phyloP scores from a whole-genome alignment of 2,888 invertebrate genomes.

The Pyrrhia umbra region DNA sequence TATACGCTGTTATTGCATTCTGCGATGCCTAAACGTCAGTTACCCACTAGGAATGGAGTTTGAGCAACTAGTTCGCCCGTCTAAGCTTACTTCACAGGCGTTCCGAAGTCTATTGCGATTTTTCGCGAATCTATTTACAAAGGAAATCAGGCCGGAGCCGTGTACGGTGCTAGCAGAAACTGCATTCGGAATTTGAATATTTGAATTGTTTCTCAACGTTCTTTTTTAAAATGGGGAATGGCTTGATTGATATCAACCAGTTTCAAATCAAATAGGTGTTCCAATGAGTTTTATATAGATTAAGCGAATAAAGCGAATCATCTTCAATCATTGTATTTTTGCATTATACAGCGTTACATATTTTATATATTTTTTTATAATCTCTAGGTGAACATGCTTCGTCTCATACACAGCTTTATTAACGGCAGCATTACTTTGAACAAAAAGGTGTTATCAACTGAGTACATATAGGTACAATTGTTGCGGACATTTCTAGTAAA shows the following conservation, averaged over 20 bases:
- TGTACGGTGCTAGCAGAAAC: not conserved
- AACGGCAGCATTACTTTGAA: not conserved
- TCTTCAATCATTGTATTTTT: too few relatives aligned
- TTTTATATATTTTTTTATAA: too few relatives aligned
- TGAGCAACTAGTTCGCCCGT: slow-evolving; percentile 38
- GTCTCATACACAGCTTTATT: not conserved
- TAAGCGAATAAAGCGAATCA: too few relatives aligned
- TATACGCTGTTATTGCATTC: slow-evolving; percentile 58
- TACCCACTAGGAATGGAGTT: slow-evolving; percentile 38
- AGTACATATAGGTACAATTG: slow-evolving; percentile 10
- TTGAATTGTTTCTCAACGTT: not conserved
- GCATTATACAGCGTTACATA: too few relatives aligned
- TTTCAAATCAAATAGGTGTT: too few relatives aligned
- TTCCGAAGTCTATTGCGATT: slow-evolving; percentile 8
- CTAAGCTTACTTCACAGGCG: slow-evolving; percentile 6
- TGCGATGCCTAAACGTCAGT: slow-evolving; percentile 54
- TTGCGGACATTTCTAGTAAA: slow-evolving; percentile 21
- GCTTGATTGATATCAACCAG: too few relatives aligned
- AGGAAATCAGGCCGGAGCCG: slow-evolving; percentile 3
- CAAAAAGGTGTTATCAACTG: slow-evolving; percentile 1
- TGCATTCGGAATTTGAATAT: slow-evolving; percentile 9
- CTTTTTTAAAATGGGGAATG: not conserved
- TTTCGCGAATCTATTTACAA: slow-evolving; percentile 7
- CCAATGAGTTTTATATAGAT: too few relatives aligned
- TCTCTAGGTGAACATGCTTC: too few relatives aligned